Percentiles rank a stretch among this genome's conserved stretches.
Evolutionary conservation across 2,797 vertebrate species (phyloP).

Genomic region (Lindbergichthys nudifrons): DNA sequence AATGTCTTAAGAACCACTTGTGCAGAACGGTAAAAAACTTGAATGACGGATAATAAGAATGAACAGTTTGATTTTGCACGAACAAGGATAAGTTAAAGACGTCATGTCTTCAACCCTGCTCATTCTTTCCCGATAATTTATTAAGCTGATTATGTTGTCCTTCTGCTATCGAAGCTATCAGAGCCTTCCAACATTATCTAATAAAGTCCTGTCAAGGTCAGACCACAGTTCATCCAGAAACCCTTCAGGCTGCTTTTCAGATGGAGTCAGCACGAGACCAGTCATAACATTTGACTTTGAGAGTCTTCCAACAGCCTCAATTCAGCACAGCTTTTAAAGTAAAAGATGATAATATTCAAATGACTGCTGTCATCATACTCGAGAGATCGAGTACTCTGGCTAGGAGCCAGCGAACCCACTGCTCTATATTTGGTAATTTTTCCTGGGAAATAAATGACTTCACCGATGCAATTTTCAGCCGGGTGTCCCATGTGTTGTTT

Average conservation of each 20-base stretch:
- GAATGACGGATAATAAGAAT: constrained; percentile 13
- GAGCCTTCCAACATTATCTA: constrained; percentile 53
- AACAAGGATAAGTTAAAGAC: constrained; percentile 51
- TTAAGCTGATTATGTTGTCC: constrained; percentile 50
- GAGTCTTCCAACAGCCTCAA: constrained; percentile 76
- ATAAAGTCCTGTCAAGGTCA: constrained; percentile 68
- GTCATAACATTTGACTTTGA: constrained; percentile 80
- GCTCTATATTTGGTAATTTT: constrained; percentile 76
- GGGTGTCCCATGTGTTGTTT: constrained; percentile 75
- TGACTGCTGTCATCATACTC: constrained; percentile 64
- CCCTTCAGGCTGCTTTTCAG: constrained; percentile 60
- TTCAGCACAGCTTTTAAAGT: constrained; percentile 78
- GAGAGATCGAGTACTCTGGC: constrained; percentile 52
- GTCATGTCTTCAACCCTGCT: constrained; percentile 30
- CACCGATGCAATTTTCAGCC: constrained; percentile 59
- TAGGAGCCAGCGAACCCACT: constrained; percentile 41
- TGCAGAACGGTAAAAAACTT: constrained; percentile 14
- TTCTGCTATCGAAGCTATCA: constrained; percentile 65
- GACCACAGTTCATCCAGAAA: constrained; percentile 59
- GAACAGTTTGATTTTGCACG: constrained; percentile 52
- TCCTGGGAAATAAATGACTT: constrained; percentile 56
- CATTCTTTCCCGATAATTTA: constrained; percentile 53
- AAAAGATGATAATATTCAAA: constrained; percentile 79
- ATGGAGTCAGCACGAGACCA: constrained; percentile 73
- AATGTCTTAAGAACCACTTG: constrained; percentile 6